phyloP scores from a whole-genome alignment of 2,888 invertebrate genomes.

The Spatulosminthurus flaviceps region DNA sequence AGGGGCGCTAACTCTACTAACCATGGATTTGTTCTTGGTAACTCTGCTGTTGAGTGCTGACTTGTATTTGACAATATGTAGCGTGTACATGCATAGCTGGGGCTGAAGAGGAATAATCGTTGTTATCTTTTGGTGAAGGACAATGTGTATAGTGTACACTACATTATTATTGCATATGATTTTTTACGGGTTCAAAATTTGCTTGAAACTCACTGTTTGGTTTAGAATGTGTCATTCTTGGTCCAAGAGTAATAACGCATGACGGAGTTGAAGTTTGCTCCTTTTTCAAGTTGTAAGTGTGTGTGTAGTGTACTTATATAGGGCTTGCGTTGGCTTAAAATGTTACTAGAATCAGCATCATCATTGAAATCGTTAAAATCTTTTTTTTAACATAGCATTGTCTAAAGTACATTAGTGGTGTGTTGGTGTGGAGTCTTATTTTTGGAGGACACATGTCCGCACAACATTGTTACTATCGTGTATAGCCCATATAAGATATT shows the following conservation, averaged over 20 bases:
- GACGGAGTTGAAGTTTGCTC: background rate
- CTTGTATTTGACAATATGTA: too few species aligned
- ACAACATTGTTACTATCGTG: too few species aligned
- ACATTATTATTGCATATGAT: constrained; percentile 35
- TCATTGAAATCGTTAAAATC: background rate
- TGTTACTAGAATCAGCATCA: too few species aligned
- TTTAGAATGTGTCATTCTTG: constrained; percentile 36
- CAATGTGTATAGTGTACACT: background rate
- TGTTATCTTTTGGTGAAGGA: constrained; percentile 37
- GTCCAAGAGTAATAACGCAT: constrained; percentile 14
- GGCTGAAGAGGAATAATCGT: constrained; percentile 13
- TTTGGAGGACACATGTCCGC: constrained; percentile 18
- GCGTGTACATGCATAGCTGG: too few species aligned
- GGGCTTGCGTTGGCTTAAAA: background rate
- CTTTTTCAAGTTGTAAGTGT: background rate
- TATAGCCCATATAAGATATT: too few species aligned
- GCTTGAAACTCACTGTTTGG: constrained; percentile 31
- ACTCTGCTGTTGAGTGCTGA: background rate
- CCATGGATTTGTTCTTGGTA: constrained; percentile 3
- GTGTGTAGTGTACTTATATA: background rate
- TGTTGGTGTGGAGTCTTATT: background rate
- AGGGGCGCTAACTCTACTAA: background rate
- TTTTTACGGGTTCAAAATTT: constrained; percentile 41
- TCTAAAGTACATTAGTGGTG: background rate
- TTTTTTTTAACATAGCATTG: background rate